phyloP scores from a whole-genome alignment of 2,113 vertebrate genomes.

The Tachysurus fulvidraco region DNA sequence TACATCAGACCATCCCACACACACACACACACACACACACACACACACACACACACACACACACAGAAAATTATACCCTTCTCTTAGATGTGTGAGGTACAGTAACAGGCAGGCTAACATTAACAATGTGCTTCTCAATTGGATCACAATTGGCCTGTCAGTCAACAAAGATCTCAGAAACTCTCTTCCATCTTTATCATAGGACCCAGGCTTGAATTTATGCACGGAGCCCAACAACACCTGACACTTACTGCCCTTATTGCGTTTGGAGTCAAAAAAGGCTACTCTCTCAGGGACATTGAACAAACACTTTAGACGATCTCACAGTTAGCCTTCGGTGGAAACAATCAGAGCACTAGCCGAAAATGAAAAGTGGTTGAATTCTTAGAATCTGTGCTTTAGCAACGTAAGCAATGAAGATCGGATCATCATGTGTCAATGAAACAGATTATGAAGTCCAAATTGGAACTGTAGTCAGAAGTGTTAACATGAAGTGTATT shows the following conservation, averaged over 20 bases:
- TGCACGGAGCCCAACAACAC: conserved; percentile 6
- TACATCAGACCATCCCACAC: not conserved
- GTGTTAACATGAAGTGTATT: not conserved
- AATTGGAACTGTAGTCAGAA: not conserved
- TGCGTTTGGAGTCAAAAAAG: conserved; percentile 24
- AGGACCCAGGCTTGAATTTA: conserved; percentile 13
- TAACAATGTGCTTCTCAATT: conserved; percentile 13
- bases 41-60: not conserved
- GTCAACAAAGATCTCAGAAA: conserved; percentile 22
- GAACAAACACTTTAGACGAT: not conserved
- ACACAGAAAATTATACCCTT: conserved; percentile 21
- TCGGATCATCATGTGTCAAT: too few species aligned
- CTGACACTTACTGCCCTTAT: conserved; percentile 43
- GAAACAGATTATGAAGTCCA: too few species aligned
- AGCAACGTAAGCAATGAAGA: too few species aligned
- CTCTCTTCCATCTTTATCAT: conserved; percentile 6
- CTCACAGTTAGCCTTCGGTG: not conserved
- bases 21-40: not conserved
- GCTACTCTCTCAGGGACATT: not conserved
- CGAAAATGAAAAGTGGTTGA: not conserved
- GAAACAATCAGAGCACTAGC: not conserved
- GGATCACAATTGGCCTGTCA: conserved; percentile 18
- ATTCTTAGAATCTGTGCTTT: not conserved
- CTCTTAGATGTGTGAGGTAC: conserved; percentile 7
- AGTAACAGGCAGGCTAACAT: conserved; percentile 22